Percentiles rank a stretch among this genome's conserved stretches.
phyloP scores from a whole-genome alignment of 2,113 vertebrate genomes.

The Cervus canadensis region DNA sequence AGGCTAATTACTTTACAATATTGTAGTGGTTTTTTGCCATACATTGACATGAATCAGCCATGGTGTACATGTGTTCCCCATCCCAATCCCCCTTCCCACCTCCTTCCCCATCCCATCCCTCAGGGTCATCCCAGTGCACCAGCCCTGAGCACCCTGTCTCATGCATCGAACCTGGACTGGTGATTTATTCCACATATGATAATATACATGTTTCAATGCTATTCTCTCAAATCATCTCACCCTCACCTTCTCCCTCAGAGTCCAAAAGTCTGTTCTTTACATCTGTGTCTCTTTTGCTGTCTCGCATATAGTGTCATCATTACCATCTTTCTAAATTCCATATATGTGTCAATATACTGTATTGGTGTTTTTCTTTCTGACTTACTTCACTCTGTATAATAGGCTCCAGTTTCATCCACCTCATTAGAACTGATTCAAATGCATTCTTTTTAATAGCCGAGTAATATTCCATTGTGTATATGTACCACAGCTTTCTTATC shows the following conservation, averaged over 20 bases:
- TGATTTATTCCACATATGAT: background rate
- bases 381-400: background rate
- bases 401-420: too few relatives aligned
- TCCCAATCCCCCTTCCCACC: background rate
- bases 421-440: too few relatives aligned
- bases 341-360: background rate
- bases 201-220: background rate
- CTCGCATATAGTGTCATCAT: fast-evolving
- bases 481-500: background rate
- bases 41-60: background rate
- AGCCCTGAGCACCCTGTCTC: background rate
- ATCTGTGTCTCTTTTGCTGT: background rate
- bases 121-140: background rate
- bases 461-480: background rate
- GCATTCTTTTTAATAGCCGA: too few relatives aligned
- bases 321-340: background rate
- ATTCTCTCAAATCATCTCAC: background rate
- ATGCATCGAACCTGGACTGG: background rate
- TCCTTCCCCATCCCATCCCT: too few relatives aligned
- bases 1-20: background rate
- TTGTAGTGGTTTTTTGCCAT: background rate
- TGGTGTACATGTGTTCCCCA: background rate
- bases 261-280: too few relatives aligned
- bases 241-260: too few relatives aligned
- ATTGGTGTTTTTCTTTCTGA: background rate